These are phyloP conservation scores for Mionectes olivaceus DNA, from an alignment of 2,797 vertebrate genomes.

Conservation along the genomic window DNA sequence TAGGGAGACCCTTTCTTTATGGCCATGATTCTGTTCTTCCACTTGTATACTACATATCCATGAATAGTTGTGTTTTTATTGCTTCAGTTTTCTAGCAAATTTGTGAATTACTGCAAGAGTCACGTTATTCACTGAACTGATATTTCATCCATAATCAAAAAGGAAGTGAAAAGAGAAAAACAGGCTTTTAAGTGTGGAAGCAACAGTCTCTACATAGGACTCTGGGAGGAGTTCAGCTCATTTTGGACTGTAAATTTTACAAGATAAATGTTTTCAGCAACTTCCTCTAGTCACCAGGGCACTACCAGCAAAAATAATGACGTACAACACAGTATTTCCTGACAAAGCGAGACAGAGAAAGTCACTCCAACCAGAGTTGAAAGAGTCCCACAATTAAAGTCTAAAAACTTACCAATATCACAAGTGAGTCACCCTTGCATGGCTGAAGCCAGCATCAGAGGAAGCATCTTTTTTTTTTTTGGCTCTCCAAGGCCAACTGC, in stretches of 20 bases:
- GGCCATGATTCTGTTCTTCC: neutral
- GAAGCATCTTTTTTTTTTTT: neutral
- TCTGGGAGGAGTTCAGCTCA: neutral
- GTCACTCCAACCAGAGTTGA: neutral
- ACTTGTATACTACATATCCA: neutral
- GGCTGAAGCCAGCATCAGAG: neutral
- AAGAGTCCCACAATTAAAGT: neutral
- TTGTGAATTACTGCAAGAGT: neutral
- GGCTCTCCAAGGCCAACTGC: neutral
- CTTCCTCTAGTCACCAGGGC: neutral
- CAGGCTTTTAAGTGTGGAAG: neutral
- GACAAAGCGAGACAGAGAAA: neutral
- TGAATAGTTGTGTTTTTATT: neutral
- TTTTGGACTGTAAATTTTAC: neutral
- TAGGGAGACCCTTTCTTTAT: neutral
- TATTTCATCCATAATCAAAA: neutral
- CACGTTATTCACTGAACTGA: neutral
- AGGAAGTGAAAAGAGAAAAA: neutral
- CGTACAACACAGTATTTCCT: neutral
- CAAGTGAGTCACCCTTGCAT: neutral
- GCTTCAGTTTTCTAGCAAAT: neutral
- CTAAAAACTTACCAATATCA: neutral
- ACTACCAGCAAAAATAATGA: conserved; percentile 17
- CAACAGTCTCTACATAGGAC: accelerated
- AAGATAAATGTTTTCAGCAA: neutral